Conservation (phyloP, 2,888 invertebrate genomes). For the Pseudolycoriella hygida region DNA sequence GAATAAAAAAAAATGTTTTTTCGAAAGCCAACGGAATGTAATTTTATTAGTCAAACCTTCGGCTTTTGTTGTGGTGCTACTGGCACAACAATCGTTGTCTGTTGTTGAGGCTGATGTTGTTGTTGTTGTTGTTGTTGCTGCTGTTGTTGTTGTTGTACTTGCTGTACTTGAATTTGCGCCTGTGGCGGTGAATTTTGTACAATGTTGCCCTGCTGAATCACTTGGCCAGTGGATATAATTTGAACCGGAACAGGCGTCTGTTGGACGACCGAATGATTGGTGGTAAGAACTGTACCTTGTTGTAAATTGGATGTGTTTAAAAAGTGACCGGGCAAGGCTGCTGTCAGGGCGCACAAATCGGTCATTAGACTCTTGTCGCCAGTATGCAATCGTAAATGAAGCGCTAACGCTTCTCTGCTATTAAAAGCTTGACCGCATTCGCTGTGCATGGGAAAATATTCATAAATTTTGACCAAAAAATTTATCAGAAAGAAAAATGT, state of each 20-base stretch:
- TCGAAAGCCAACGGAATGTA: no score
- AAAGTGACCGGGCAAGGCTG: conserved; percentile 52
- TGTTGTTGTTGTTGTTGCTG: conserved; percentile 3
- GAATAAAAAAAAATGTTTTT: no score
- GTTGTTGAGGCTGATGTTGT: not conserved
- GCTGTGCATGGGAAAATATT: no score
- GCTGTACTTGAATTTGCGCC: conserved; percentile 7
- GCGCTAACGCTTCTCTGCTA: conserved; percentile 55
- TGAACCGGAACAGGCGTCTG: conserved; percentile 29
- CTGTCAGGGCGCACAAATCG: conserved; percentile 63
- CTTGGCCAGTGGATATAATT: conserved; percentile 30
- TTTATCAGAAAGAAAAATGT: not conserved
- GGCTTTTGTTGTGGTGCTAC: conserved; percentile 30
- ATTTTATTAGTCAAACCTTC: no score
- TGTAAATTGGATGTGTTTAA: conserved; percentile 28
- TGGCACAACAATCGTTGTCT: conserved; percentile 5
- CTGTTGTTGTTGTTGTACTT: conserved; percentile 22
- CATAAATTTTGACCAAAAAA: no score
- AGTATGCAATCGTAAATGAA: conserved; percentile 63
- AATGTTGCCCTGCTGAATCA: conserved; percentile 15
- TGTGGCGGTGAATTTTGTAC: conserved; percentile 9
- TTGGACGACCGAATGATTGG: conserved; percentile 26
- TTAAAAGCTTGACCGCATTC: conserved; percentile 47
- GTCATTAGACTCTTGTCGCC: conserved; percentile 66
- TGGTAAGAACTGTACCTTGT: conserved; percentile 26